Percentiles rank a stretch among this genome's conserved stretches.
phyloP scores from a whole-genome alignment of 1,140 invertebrate species.

The Trichonephila clavata region DNA sequence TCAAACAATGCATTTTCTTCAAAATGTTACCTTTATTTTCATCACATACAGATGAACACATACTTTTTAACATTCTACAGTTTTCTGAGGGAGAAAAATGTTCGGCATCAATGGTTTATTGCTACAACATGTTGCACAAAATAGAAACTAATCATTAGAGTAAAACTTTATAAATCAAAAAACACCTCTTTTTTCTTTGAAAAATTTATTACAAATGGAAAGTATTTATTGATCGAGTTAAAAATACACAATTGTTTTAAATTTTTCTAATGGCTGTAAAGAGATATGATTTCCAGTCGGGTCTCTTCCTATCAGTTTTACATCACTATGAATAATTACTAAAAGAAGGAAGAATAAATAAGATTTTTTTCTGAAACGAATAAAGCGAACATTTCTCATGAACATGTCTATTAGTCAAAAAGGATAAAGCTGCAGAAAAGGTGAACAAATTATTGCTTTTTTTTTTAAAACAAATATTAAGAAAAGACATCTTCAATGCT shows the following conservation, averaged over 20 bases:
- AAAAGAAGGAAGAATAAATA: slow-evolving; percentile 20
- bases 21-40: slow-evolving; percentile 30
- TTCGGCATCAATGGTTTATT: slow-evolving; percentile 67
- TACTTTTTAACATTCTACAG: slow-evolving; percentile 64
- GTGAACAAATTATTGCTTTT: slow-evolving; percentile 7
- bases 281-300: slow-evolving; percentile 68
- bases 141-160: slow-evolving; percentile 53
- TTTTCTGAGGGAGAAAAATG: slow-evolving; percentile 60
- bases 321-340: slow-evolving; percentile 45
- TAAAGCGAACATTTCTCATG: background rate
- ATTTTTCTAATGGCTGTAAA: slow-evolving; percentile 53
- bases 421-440: slow-evolving; percentile 32
- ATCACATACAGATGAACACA: slow-evolving; percentile 69
- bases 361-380: slow-evolving; percentile 55
- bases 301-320: slow-evolving; percentile 47
- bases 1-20: slow-evolving; percentile 32
- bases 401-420: slow-evolving; percentile 45
- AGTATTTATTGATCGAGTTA: slow-evolving; percentile 61
- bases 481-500: slow-evolving; percentile 42
- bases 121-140: slow-evolving; percentile 72
- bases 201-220: slow-evolving; percentile 75
- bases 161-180: slow-evolving; percentile 48
- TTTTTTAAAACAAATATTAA: slow-evolving; percentile 53
- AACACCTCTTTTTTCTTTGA: background rate
- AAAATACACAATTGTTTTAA: slow-evolving; percentile 66